Base-by-base conservation (phyloP, 1,140 invertebrate species). In the Drosophila prosaltans region DNA sequence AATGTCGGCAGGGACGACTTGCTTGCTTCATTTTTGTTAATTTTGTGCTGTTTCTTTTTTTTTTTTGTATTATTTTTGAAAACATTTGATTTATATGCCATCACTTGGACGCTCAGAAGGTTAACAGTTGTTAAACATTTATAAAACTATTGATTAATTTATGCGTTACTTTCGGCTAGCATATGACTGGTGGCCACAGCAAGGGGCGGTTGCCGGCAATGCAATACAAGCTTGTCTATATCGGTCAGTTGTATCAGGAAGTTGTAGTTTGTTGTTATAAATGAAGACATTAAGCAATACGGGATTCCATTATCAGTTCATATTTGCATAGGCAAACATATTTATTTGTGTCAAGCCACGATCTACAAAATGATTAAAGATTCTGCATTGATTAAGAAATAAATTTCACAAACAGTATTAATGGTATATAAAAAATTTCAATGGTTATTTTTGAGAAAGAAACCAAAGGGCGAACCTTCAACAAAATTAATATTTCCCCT, bases 111-210 rank as follows among this genome's bases (percentile, higher is more conserved):
- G 84, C 77, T 72, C 68, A 69, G 83, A 88, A 88, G 83, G 83
- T 88, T 88, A 88, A 89, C 81, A 68, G 84, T 80, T 83, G 84
- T 79, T 88, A 74, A 88, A 68, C 73, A 72, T 88, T 85, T 89
- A 88, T 74, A 80, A 80, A 74, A 73, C 69, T 72, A 72, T 88
- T 88, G 83, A 88, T 89, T 88, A 88, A 80, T 88, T 89, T 84
- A 61, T 65, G 58, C 64, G 65, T 78, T 77, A 82, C 79, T 72
- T 64, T 69, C 60, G 65, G 55, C 65, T 60, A 76, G 60, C 68
- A 72, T 77, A 58, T 58, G 73, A 78, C 32, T 67, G n/a, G 2
- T 43, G 43, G 24, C 21, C 43, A 32, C 41, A 48, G 55, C 2
- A 26, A 8, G 40, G 43, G 59, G 45, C 39, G 54, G 45, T 10